phyloP scores from a whole-genome alignment of 2,797 vertebrate genomes.

The Tachyglossus aculeatus region DNA sequence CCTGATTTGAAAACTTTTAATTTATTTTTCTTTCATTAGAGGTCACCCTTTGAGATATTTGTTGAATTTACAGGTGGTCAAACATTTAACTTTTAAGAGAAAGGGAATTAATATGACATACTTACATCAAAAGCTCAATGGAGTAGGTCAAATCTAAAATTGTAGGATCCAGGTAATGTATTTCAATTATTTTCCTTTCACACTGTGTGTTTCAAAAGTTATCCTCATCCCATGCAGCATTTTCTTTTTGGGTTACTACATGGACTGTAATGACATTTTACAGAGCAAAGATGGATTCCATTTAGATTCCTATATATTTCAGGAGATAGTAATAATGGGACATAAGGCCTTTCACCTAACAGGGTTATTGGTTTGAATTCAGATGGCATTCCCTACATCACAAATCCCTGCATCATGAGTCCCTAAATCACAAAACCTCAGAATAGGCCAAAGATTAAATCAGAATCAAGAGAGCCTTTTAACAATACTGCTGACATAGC shows the following conservation, averaged over 20 bases:
- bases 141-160: neutral
- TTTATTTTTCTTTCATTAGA: neutral
- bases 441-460: too few relatives aligned
- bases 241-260: neutral
- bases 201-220: neutral
- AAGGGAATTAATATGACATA: neutral
- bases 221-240: neutral
- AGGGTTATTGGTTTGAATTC: neutral
- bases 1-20: too few relatives aligned
- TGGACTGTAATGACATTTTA: neutral
- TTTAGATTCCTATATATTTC: neutral
- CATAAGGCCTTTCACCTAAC: neutral
- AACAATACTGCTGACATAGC: too few relatives aligned
- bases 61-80: neutral
- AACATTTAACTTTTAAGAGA: neutral
- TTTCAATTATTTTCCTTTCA: conserved; percentile 4
- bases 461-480: too few relatives aligned
- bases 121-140: neutral
- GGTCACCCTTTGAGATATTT: neutral
- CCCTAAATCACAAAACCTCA: too few relatives aligned
- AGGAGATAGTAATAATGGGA: neutral
- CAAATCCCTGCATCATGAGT: too few relatives aligned
- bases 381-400: too few relatives aligned
- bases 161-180: neutral
- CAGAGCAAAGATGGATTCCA: too few relatives aligned